Evolutionary conservation across 2,888 invertebrate genomes (phyloP), one percentile per base, ranked within the genome.

Genomic region (Pollenia labialis): DNA sequence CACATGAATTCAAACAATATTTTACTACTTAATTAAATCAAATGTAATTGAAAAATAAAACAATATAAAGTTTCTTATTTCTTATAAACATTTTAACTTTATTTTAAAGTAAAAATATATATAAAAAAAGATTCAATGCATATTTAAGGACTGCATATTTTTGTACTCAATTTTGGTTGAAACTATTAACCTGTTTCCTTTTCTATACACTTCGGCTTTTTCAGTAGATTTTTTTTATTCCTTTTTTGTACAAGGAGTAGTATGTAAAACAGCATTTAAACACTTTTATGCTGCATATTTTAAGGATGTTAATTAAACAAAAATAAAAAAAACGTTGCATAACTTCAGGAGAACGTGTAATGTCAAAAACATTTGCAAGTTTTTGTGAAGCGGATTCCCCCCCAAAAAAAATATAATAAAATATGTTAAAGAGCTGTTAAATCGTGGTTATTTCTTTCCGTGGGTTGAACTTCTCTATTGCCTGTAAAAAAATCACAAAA

Each of bases 281-380:
- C 23, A 50, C 12, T 44, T 60, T 71, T 66, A 11, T 40, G 16
- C 23, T 72, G 83, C 77, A 79, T 79, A 84, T 72, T 66, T 84
- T 58, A 66, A 79, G 83, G 23, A 84, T 66, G 72, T 79, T 84
- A 77, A 84, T 84, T 84, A 83, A 83, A 77, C n/a, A 64, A 46
- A 77, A 69, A 62, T 58, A 72, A 72, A 72, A 11, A 72, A 72
- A 72, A 11, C 66, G 48, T 72, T 64, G 77, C 83, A 77, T 79
- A 84, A 66, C 52, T 84, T 79, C 8, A 58, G 72, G 71, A 44
- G 56, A 52, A 23, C 16, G 14, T 64, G 14, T 46, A 46, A 64
- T 83, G 77, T 72, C 83, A 84, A 66, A 84, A 72, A 60, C 77
- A 79, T 79, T 40, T 56, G 56, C 11, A 69, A 42, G n/a, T 44